Evolutionary conservation across 2,888 invertebrate species (phyloP).

Genomic region (Agriopis aurantiaria): DNA sequence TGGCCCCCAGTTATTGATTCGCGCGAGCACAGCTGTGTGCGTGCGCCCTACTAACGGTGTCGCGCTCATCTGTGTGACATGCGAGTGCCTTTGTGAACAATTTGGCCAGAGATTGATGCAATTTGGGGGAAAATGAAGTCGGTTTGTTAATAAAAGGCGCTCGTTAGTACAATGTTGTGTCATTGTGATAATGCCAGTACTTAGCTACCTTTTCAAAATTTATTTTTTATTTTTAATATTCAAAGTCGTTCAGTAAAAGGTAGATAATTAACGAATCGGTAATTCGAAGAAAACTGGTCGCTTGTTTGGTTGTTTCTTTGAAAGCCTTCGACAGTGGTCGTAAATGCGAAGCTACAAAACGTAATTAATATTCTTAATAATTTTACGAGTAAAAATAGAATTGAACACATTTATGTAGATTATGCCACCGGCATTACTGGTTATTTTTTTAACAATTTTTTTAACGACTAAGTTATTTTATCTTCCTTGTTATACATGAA

Average conservation of each 20-base stretch:
- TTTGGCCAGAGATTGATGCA: conserved; percentile 23
- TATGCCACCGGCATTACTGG: too few relatives aligned
- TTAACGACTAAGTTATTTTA: too few relatives aligned
- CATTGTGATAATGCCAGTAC: conserved; percentile 2
- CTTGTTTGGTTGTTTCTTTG: conserved; percentile 14
- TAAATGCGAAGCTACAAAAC: neutral
- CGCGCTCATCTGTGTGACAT: conserved; percentile 25
- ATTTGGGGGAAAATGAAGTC: conserved; percentile 24
- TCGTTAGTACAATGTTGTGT: conserved; percentile 11
- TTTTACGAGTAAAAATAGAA: neutral
- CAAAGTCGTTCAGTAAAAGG: neutral
- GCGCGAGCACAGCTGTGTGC: conserved; percentile 53
- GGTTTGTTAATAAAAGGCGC: conserved; percentile 13
- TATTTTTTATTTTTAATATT: neutral
- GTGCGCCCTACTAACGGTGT: conserved; percentile 55
- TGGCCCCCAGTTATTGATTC: conserved; percentile 73
- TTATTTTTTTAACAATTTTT: too few relatives aligned
- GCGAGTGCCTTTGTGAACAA: conserved; percentile 28
- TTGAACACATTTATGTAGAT: too few relatives aligned
- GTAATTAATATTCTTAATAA: neutral
- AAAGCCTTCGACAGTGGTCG: neutral
- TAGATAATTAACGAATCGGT: conserved; percentile 6
- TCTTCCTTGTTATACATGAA: too few relatives aligned
- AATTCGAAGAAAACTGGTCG: neutral
- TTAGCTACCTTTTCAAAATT: neutral